Base-by-base conservation (phyloP, 2,888 invertebrate genomes). In the Amorpha juglandis region DNA sequence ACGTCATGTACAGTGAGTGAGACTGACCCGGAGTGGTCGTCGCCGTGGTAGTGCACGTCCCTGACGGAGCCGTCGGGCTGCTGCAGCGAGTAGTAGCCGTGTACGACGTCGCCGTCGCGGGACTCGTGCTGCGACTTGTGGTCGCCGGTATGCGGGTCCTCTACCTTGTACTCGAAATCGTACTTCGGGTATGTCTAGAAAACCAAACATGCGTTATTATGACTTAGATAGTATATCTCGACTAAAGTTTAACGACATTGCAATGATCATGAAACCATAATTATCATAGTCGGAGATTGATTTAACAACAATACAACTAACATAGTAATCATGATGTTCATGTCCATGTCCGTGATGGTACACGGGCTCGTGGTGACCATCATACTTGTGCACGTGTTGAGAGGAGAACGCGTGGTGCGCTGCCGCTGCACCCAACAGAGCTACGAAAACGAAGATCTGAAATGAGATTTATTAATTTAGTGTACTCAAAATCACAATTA, bases 31-130 rank as follows among this genome's bases (percentile, higher is more conserved):
- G 74, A 71, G 62, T 82, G 78, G 33, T 82, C 74, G 70, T 84
- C 81, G 11, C 75, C 78, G 63, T 77, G 70, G 71, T 84, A 84
- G 64, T 82, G 74, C 21, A 84, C 81, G 47, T 76, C 67, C 50
- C 83, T 74, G 70, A 89, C 75, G 73, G 91, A 89, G 69, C 94
- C 94, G 63, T 91, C 92, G 47, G 94, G 89, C 75, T 94, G 90
- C 72, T 91, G 90, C 63, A 94, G 83, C 50, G 87, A 88, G 81
- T 95, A 95, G 81, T 95, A 95, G 16, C 95, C 95, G 78, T 92
- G 90, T 64, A 95, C 95, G 52, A 88, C 90, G 75, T 94, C 91
- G 11, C 94, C 95, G 81, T 93, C 89, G 62, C 89, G 85, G 68
- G 85, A 82, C 81, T 94, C 94, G 63, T 86, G 80, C 79, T 89